These are phyloP conservation scores for Drosophila demipolita DNA, from an alignment of 2,888 invertebrate genomes.

Conservation along the genomic window DNA sequence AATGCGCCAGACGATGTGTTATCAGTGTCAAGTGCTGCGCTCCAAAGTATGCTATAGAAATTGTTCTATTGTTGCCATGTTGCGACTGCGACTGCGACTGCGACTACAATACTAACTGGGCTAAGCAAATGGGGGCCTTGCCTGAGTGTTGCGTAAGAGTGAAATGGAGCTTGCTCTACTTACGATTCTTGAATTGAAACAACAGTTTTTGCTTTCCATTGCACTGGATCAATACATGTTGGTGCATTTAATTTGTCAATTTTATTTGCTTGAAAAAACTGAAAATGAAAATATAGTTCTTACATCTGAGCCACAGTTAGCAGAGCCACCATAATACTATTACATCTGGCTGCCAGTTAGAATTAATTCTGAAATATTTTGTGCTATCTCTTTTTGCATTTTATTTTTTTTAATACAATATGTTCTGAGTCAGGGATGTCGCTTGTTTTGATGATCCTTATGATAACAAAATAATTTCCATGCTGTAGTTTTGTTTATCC, in stretches of 20 bases:
- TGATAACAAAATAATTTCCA: slow-evolving; percentile 70
- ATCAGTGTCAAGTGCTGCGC: slow-evolving; percentile 82
- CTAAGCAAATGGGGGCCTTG: slow-evolving; percentile 23
- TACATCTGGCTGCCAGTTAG: not conserved
- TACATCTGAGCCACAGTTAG: no score
- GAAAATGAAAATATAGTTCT: not conserved
- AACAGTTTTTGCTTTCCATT: not conserved
- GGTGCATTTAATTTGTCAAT: slow-evolving; percentile 19
- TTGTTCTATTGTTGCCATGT: slow-evolving; percentile 36
- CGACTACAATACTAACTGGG: slow-evolving; percentile 32
- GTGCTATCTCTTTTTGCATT: not conserved
- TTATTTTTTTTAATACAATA: not conserved
- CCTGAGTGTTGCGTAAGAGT: slow-evolving; percentile 15
- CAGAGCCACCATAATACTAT: not conserved
- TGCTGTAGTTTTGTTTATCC: slow-evolving; percentile 61
- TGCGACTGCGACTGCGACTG: slow-evolving; percentile 9
- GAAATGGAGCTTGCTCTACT: slow-evolving; percentile 58
- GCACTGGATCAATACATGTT: slow-evolving; percentile 1
- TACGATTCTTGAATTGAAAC: slow-evolving; percentile 19
- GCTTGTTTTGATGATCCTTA: slow-evolving; percentile 49
- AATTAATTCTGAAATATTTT: slow-evolving; percentile 30
- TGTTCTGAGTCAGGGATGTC: not conserved
- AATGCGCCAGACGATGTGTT: slow-evolving; percentile 75
- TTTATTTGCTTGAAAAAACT: not conserved
- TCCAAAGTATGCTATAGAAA: slow-evolving; percentile 64